Base-by-base conservation (phyloP, 92 coral and sea anemone species). In the Zoanthus sociatus region DNA sequence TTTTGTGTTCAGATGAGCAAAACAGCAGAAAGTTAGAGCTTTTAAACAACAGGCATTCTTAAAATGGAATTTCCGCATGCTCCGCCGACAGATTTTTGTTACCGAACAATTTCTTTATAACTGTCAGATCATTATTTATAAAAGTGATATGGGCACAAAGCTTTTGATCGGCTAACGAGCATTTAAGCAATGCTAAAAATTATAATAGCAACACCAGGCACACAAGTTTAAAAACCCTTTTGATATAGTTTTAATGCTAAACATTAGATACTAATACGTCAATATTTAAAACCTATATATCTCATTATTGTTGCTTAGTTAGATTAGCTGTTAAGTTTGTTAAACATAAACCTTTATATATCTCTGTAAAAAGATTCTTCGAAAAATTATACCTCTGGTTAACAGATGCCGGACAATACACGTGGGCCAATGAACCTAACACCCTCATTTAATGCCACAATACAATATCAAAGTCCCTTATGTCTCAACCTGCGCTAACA, bases 151-250 rank as follows among this genome's bases (percentile, higher is more conserved):
- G 42, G 4, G 61, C 73, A 64, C 67, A 66, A 81, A 68, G 85
- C 56, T 20, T 81, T 81, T 68, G 85, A 81, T 68, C 75, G 37
- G 56, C 60, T 64, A 81, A 81, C 58, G 85, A 81, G 85, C 85
- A 81, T 81, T 81, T 81, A 81, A 81, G 61, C 85, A 81, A 81
- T 81, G 85, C 20, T 81, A 81, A 46, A 81, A 81, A 81, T 81
- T 66, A 81, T 81, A 81, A 81, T 50, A 70, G 66, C 85, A 81
- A 81, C 75, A 42, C 85, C 85, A 81, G 85, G 51, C 73, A 45
- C 60, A 81, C 63, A 44, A 37, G 30, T 37, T 47, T 18, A 64
- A 14, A 32, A 61, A 69, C 1, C 16, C 55, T 67, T 58, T 47
- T 81, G 85, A 81, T 81, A 64, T 68, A 81, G 16, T 64, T 81